Percentiles rank a stretch among this genome's conserved stretches.
These are phyloP conservation scores for Poecilobothrus nobilitatus DNA, from an alignment of 2,888 invertebrate genomes.

Conservation along the genomic window DNA sequence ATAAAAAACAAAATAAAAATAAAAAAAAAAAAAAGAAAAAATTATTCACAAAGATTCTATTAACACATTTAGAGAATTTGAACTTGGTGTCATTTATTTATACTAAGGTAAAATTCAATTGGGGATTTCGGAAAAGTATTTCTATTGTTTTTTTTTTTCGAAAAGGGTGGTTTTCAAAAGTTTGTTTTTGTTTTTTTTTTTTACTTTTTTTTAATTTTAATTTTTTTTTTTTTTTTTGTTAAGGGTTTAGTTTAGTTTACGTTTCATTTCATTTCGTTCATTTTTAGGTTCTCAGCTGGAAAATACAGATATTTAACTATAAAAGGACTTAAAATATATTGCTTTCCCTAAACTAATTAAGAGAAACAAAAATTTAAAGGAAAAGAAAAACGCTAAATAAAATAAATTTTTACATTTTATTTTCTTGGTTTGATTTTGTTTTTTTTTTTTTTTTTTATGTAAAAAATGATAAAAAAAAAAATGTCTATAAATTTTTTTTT, in stretches of 20 bases:
- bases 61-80: constrained; percentile 3
- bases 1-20: too few relatives aligned
- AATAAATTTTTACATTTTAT: too few relatives aligned
- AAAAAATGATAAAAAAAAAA: too few relatives aligned
- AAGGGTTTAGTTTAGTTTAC: too few relatives aligned
- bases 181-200: too few relatives aligned
- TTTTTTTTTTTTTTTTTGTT: too few relatives aligned
- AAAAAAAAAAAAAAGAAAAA: neutral
- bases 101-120: neutral
- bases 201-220: too few relatives aligned
- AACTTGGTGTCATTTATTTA: neutral
- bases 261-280: too few relatives aligned
- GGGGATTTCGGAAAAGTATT: neutral
- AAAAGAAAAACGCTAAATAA: neutral
- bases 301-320: neutral
- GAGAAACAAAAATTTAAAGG: neutral
- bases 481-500: too few relatives aligned
- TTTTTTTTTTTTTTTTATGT: too few relatives aligned
- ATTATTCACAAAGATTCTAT: neutral
- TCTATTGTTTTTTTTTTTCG: neutral
- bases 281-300: neutral
- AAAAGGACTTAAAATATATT: neutral
- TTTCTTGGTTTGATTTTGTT: too few relatives aligned
- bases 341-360: constrained; percentile 3
- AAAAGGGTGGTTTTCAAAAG: too few relatives aligned